Evolutionary conservation across 2,888 invertebrate species (phyloP).

Genomic region (Leucozona laternaria): DNA sequence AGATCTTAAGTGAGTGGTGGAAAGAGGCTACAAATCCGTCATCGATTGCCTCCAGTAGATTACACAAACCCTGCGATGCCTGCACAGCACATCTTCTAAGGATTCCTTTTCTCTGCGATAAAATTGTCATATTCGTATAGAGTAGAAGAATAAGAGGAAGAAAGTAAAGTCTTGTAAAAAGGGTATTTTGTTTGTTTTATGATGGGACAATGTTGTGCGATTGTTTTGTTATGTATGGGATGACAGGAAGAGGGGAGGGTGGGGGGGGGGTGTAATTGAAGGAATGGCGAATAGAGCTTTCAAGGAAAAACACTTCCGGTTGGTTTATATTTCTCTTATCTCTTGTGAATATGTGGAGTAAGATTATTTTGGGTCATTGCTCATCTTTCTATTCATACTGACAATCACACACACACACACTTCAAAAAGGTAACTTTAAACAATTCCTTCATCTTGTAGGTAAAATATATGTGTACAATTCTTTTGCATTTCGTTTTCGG

Average conservation of each 20-base stretch:
- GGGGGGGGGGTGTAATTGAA: neutral
- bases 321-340: conserved; percentile 22
- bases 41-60: conserved; percentile 55
- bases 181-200: conserved; percentile 27
- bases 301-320: conserved; percentile 42
- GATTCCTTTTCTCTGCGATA: conserved; percentile 44
- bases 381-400: neutral
- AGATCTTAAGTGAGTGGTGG: conserved; percentile 42
- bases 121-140: neutral
- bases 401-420: neutral
- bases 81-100: conserved; percentile 41
- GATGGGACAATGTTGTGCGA: conserved; percentile 13
- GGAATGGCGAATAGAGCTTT: conserved; percentile 3
- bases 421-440: neutral
- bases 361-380: neutral
- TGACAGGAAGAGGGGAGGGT: too few relatives aligned
- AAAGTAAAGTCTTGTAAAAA: conserved; percentile 25
- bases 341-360: neutral
- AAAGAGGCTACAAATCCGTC: conserved; percentile 43
- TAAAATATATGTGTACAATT: too few relatives aligned
- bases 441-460: neutral
- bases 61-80: conserved; percentile 11
- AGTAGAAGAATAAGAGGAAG: neutral
- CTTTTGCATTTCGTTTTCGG: too few relatives aligned
- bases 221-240: neutral